phyloP scores from a whole-genome alignment of 2,888 invertebrate genomes.

The Chloroclysta siterata region DNA sequence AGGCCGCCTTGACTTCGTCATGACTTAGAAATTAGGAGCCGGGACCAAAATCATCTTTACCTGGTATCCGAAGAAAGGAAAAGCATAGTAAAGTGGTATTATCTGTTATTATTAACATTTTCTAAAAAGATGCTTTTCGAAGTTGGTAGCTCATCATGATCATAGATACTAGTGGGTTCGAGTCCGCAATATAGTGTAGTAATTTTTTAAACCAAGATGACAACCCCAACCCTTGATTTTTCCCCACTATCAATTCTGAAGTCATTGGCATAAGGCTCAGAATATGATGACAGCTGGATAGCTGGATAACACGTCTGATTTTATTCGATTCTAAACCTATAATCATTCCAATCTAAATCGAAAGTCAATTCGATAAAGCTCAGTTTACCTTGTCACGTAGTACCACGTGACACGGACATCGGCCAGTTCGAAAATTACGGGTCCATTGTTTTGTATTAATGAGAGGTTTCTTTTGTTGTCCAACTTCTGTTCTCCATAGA shows the following conservation, averaged over 20 bases:
- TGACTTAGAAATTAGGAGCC: no score
- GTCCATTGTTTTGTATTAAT: constrained; percentile 48
- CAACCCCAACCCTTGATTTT: background rate
- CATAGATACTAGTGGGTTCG: no score
- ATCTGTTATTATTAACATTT: no score
- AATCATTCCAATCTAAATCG: background rate
- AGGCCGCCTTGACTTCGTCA: no score
- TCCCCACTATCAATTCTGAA: background rate
- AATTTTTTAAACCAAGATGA: background rate
- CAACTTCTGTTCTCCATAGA: constrained; percentile 23
- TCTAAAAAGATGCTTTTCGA: no score
- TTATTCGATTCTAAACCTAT: background rate
- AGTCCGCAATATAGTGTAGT: no score
- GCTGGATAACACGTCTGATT: background rate
- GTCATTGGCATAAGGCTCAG: background rate
- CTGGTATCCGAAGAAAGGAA: no score
- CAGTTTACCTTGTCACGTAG: background rate
- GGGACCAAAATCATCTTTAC: no score
- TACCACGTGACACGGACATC: background rate
- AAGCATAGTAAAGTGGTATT: no score
- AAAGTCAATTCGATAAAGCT: background rate
- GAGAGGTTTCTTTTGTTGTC: constrained; percentile 37
- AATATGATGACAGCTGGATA: background rate
- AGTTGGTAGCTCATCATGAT: no score
- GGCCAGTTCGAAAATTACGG: constrained; percentile 46